Evolutionary conservation across 2,888 invertebrate genomes (phyloP).

Genomic region (Elgonia sp.): DNA sequence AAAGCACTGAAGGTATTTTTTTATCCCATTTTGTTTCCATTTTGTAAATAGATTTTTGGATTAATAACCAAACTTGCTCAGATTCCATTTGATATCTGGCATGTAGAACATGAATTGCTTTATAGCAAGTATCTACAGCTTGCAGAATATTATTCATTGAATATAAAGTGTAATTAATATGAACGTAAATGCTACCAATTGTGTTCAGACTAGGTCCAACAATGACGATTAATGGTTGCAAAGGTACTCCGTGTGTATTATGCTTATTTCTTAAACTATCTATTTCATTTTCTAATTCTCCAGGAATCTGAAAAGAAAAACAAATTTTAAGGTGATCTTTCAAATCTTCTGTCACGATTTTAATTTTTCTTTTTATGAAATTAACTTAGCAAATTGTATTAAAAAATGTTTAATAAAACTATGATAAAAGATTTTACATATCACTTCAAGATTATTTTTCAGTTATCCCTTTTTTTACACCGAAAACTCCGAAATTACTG

Average conservation of each 20-base stretch:
- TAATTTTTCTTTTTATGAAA: too few relatives aligned
- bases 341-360: too few relatives aligned
- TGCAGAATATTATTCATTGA: conserved; percentile 45
- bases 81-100: conserved; percentile 44
- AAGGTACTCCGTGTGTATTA: not conserved
- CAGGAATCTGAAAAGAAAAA: not conserved
- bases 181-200: not conserved
- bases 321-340: not conserved
- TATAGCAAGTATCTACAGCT: conserved; percentile 75
- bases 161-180: not conserved
- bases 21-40: conserved; percentile 20
- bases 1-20: conserved; percentile 29
- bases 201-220: not conserved
- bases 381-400: too few relatives aligned
- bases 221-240: conserved; percentile 5
- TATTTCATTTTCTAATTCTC: not conserved
- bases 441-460: too few relatives aligned
- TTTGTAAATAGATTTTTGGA: conserved; percentile 46
- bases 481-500: too few relatives aligned
- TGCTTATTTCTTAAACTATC: not conserved
- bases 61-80: conserved; percentile 50
- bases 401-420: too few relatives aligned
- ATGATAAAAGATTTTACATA: too few relatives aligned
- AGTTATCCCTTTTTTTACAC: too few relatives aligned
- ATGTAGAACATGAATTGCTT: conserved; percentile 73